Evolutionary conservation across 37 sponge, comb jelly and placozoan species (phyloP).

Genomic region (Ianthella basta): DNA sequence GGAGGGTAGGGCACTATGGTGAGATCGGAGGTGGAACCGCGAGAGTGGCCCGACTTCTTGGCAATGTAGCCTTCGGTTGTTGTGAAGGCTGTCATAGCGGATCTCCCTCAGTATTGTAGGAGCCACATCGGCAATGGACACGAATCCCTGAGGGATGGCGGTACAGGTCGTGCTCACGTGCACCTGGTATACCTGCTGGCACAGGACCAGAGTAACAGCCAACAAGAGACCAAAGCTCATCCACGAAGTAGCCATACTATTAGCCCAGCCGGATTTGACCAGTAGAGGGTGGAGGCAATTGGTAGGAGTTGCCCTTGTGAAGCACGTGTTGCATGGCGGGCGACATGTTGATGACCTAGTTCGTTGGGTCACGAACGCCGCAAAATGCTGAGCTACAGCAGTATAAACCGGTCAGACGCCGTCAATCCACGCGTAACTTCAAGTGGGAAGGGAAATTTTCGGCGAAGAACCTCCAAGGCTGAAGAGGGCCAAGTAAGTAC

Average conservation of each 20-base stretch:
- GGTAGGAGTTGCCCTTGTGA: no score
- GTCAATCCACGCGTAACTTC: no score
- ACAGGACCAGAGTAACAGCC: background rate
- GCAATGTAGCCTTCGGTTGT: conserved; percentile 34
- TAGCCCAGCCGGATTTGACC: no score
- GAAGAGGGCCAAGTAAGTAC: no score
- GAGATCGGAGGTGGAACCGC: conserved; percentile 35
- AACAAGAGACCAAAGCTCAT: background rate
- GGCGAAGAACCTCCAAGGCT: no score
- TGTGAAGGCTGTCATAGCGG: conserved; percentile 31
- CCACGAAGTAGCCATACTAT: background rate
- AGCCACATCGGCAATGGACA: conserved; percentile 13
- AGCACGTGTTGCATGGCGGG: no score
- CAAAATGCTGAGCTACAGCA: no score
- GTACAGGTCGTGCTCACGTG: conserved; percentile 2
- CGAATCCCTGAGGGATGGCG: conserved; percentile 15
- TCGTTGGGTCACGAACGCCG: no score
- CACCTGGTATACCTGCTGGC: background rate
- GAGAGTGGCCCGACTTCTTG: conserved; percentile 28
- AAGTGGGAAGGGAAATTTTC: no score
- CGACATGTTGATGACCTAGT: no score
- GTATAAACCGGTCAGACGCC: no score
- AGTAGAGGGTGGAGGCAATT: no score
- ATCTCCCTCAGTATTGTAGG: conserved; percentile 6
- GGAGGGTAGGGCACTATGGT: conserved; percentile 40